Conservation (phyloP, 2,797 vertebrate species). For the Agapornis canus region DNA sequence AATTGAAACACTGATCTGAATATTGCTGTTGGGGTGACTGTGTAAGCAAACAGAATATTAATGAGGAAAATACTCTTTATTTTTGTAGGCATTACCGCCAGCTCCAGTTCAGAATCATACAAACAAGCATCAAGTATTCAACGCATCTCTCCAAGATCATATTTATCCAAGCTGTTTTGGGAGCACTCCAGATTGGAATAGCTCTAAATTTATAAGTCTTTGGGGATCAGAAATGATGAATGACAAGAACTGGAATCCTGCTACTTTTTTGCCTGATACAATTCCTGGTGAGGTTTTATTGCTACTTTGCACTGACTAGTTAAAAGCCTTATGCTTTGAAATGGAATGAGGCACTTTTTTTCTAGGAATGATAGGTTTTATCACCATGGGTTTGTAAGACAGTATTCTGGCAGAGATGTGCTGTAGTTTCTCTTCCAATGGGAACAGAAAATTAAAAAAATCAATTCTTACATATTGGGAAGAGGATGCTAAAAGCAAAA, state of each 20-base stretch:
- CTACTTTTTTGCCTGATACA: conserved; percentile 91
- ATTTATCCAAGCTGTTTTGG: conserved; percentile 96
- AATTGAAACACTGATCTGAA: not conserved
- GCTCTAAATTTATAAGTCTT: conserved; percentile 96
- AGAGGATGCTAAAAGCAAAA: not conserved
- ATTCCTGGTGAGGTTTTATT: conserved; percentile 87
- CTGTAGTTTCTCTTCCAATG: not conserved
- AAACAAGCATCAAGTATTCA: conserved; percentile 92
- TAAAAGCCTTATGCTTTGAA: conserved; percentile 13
- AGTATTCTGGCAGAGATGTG: not conserved
- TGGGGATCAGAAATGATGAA: conserved; percentile 97
- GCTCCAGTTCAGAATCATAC: conserved; percentile 89
- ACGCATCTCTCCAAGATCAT: conserved; percentile 92
- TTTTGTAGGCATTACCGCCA: conserved; percentile 87
- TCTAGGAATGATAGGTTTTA: not conserved
- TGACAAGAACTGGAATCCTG: conserved; percentile 93
- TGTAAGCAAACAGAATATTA: conserved; percentile 59
- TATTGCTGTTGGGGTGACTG: conserved; percentile 21
- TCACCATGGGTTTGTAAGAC: not conserved
- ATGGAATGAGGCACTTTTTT: not conserved
- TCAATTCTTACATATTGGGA: not conserved
- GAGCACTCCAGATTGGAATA: conserved; percentile 91
- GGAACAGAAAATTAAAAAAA: not conserved
- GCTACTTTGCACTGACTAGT: conserved; percentile 22
- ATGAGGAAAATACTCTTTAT: conserved; percentile 56